These are phyloP conservation scores for Ormyrus labotus DNA, from an alignment of 2,888 invertebrate species.

Conservation along the genomic window DNA sequence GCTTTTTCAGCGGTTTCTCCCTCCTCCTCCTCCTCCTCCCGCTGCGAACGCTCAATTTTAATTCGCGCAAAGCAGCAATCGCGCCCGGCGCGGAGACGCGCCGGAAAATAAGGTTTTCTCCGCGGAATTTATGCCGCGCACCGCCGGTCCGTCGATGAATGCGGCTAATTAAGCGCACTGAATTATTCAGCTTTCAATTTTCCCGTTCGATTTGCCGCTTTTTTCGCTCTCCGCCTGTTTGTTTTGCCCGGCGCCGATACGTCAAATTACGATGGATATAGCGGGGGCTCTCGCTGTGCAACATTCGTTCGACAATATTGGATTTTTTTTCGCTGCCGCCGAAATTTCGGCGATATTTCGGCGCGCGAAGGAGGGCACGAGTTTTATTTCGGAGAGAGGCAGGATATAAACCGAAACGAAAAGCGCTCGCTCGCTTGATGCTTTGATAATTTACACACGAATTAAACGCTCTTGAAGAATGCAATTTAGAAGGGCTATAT, in stretches of 20 bases:
- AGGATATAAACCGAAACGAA: not conserved
- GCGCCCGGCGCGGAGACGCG: conserved; percentile 2
- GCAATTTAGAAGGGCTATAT: conserved; percentile 44
- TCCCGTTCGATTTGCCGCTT: conserved; percentile 33
- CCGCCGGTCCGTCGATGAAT: conserved; percentile 27
- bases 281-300: not conserved
- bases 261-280: conserved; percentile 40
- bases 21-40: conserved; percentile 41
- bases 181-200: conserved; percentile 54
- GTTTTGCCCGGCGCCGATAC: conserved; percentile 13
- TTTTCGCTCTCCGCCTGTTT: not conserved
- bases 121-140: conserved; percentile 57
- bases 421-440: conserved; percentile 11
- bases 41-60: conserved; percentile 63
- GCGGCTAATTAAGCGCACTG: conserved; percentile 47
- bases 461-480: conserved; percentile 49
- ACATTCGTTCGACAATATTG: conserved; percentile 34
- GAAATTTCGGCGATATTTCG: conserved; percentile 18
- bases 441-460: conserved; percentile 31
- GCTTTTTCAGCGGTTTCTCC: conserved; percentile 57
- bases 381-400: conserved; percentile 15
- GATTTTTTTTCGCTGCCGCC: conserved; percentile 1
- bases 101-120: conserved; percentile 51
- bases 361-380: not conserved
- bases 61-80: conserved; percentile 64